These are phyloP conservation scores for Incurvaria masculella DNA, from an alignment of 2,888 invertebrate genomes.

Conservation along the genomic window DNA sequence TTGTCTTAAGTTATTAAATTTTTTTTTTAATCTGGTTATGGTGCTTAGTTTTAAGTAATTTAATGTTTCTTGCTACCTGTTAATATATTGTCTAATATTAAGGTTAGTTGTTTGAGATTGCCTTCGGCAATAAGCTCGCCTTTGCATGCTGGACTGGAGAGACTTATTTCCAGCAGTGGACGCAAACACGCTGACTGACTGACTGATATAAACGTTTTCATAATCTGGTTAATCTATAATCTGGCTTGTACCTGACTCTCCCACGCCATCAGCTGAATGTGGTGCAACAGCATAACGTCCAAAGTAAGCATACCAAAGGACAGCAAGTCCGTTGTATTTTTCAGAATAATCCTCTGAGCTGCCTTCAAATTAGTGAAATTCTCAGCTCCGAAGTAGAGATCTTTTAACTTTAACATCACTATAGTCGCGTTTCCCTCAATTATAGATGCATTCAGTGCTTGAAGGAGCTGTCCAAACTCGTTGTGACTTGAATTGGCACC, in stretches of 20 bases:
- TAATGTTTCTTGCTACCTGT: too few species aligned
- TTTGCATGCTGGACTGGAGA: too few species aligned
- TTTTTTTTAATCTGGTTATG: too few species aligned
- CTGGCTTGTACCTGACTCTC: conserved; percentile 55
- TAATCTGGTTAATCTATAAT: too few species aligned
- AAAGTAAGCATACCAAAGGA: conserved; percentile 56
- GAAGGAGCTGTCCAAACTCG: conserved; percentile 37
- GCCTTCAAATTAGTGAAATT: conserved; percentile 29
- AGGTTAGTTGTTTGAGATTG: too few species aligned
- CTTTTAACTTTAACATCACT: conserved; percentile 47
- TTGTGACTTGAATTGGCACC: conserved; percentile 14
- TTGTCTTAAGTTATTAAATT: too few species aligned
- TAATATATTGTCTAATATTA: too few species aligned
- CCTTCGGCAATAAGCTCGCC: too few species aligned
- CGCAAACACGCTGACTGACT: too few species aligned
- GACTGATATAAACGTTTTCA: too few species aligned
- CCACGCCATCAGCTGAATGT: conserved; percentile 56
- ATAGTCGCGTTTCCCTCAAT: conserved; percentile 46
- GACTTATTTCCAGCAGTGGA: too few species aligned
- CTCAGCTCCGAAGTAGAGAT: conserved; percentile 45
- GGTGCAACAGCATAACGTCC: conserved; percentile 55
- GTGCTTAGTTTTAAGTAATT: too few species aligned
- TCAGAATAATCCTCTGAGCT: conserved; percentile 32
- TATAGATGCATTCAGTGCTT: conserved; percentile 51
- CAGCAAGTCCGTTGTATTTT: conserved; percentile 45